Base-by-base conservation (phyloP, 1,140 invertebrate species). In the Megalopta genalis region DNA sequence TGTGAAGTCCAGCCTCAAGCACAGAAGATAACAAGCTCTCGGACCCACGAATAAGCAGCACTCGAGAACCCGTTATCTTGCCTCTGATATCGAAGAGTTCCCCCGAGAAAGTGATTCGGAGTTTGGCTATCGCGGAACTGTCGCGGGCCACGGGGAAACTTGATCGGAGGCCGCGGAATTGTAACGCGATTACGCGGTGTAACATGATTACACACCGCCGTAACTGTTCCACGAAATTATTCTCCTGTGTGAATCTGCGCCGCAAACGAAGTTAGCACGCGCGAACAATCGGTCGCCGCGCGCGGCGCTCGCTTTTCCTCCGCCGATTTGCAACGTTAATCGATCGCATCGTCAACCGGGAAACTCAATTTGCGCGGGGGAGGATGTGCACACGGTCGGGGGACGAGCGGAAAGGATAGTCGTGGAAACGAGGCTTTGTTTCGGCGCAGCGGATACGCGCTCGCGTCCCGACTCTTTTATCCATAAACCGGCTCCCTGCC, bases 191-290 rank as follows among this genome's bases (percentile, higher is more conserved):
- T 63, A 63, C 16, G 8, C 16, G 16, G 21, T 37, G 60, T 57
- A 75, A 59, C 66, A 75, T 14, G 18, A 21, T 39, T n/a, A 10
- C 49, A 9, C 32, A 7, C n/a, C n/a, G 37, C 1, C n/a, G 46
- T 10, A 37, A 18, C 23, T 42, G 73, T 57, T 67, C 10, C 32
- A n/a, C 32, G 32, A 42, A 66, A 75, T 67, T 75, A 75, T 57
- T 57, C 16, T 57, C 49, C 23, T 37, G 16, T 18, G 18, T 42
- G 39, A 67, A 75, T 67, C 62, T 8, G n/a, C 16, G 27, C 14
- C n/a, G 6, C 49, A 37, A 59, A 75, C 18, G 23, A 42, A 75
- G 62, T 57, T 74, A 59, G n/a, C 25, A 9, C 14, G 27, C 16
- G 27, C 27, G 32, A 66, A 9, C 62, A 39, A 75, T 75, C 62